phyloP scores from a whole-genome alignment of 2,888 invertebrate species.

The Tethea ocularis region DNA sequence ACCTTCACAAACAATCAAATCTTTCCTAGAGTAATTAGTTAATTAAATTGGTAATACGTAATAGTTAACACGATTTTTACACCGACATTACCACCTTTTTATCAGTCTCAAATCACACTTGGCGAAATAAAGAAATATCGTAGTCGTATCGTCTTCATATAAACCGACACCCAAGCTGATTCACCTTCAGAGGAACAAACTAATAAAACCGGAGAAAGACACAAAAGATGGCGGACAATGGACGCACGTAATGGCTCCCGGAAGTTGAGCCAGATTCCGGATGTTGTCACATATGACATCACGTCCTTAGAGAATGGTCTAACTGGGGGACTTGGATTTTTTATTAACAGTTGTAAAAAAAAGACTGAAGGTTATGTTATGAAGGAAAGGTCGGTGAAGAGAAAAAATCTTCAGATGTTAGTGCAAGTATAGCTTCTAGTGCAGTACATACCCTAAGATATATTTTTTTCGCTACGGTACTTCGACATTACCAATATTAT shows the following conservation, averaged over 20 bases:
- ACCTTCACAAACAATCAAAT: too few relatives aligned
- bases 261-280: slow-evolving; percentile 47
- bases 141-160: slow-evolving; percentile 22
- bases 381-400: not conserved
- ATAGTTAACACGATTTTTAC: too few relatives aligned
- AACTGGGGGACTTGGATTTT: slow-evolving; percentile 15
- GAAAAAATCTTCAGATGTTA: not conserved
- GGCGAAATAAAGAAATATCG: not conserved
- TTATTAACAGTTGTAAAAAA: slow-evolving; percentile 1
- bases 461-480: too few relatives aligned
- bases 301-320: slow-evolving; percentile 13
- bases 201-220: slow-evolving; percentile 55
- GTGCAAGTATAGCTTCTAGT: too few relatives aligned
- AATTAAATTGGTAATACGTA: too few relatives aligned
- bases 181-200: slow-evolving; percentile 47
- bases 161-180: slow-evolving; percentile 9
- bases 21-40: too few relatives aligned
- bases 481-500: too few relatives aligned
- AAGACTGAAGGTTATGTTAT: not conserved
- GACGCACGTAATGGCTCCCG: slow-evolving; percentile 52
- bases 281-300: slow-evolving; percentile 45
- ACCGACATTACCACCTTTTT: too few relatives aligned
- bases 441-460: too few relatives aligned
- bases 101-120: too few relatives aligned
- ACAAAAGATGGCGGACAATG: slow-evolving; percentile 59